A percentile compares a stretch with the other conserved stretches of the same genome.
Conservation (phyloP, 2,113 vertebrate genomes). For the Maccullochella peelii region DNA sequence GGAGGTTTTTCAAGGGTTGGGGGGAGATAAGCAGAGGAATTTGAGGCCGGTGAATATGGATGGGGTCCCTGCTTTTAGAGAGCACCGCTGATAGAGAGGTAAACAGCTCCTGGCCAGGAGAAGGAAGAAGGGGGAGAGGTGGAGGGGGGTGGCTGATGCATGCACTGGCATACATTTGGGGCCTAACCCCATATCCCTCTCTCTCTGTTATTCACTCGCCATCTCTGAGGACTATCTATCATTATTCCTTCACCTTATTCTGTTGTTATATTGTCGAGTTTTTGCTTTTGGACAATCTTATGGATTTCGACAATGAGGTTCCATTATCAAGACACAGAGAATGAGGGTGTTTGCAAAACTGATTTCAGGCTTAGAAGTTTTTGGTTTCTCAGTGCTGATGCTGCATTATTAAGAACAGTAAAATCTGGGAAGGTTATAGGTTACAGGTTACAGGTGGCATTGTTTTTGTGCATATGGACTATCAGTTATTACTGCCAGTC, state of each 20-base stretch:
- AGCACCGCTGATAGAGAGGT: conserved; percentile 85
- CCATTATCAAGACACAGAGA: conserved; percentile 47
- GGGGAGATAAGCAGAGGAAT: conserved; percentile 87
- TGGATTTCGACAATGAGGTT: conserved; percentile 58
- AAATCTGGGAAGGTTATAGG: conserved; percentile 14
- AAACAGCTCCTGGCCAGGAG: conserved; percentile 85
- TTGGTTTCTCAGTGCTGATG: conserved; percentile 42
- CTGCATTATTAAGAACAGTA: conserved; percentile 32
- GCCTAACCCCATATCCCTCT: conserved; percentile 66
- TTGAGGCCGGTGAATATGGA: conserved; percentile 87
- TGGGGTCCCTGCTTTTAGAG: conserved; percentile 81
- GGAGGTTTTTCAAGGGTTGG: conserved; percentile 81
- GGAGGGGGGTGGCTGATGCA: conserved; percentile 63
- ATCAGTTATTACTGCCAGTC: neutral
- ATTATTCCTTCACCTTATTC: conserved; percentile 71
- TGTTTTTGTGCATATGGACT: neutral
- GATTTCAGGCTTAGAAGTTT: conserved; percentile 53
- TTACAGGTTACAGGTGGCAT: conserved; percentile 21
- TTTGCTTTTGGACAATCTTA: conserved; percentile 51
- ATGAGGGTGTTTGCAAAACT: conserved; percentile 28
- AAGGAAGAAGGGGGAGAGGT: conserved; percentile 39
- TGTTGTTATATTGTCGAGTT: conserved; percentile 45
- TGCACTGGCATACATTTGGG: conserved; percentile 82
- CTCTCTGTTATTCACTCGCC: conserved; percentile 61
- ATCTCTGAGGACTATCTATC: conserved; percentile 75